Evolutionary conservation across 2,888 invertebrate species (phyloP), one percentile per base, ranked within the genome.

Genomic region (Marasmarcha lunaedactyla): DNA sequence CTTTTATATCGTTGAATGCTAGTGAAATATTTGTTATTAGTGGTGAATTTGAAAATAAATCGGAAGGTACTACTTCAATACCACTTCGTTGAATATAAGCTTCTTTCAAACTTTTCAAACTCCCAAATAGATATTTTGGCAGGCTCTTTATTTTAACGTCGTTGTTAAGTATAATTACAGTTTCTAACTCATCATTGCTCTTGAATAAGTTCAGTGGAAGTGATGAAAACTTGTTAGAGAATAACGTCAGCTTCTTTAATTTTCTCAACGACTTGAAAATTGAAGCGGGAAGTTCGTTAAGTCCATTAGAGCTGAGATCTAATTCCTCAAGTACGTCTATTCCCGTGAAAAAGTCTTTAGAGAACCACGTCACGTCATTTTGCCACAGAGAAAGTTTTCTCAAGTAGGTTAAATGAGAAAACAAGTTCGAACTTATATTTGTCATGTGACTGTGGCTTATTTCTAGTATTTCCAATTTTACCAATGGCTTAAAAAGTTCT

Each of bases 281-380:
- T 49, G 87, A 85, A 5, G 79, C 61, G 0, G 88, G 86, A 37
- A 93, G 69, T 42, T 81, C 76, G 41, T 84, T 84, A 47, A 93
- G 78, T 37, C 84, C 79, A 62, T 92, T 93, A 10, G 84, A 72
- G 50, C 89, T 88, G 40, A 94, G 63, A 69, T 92, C 91, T 44
- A 94, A 74, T 46, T 86, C 85, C 50, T 85, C 77, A 2, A 94
- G 71, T 0, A 87, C 86, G 20, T 81, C 70, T 1, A 90, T 81
- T 36, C 89, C 87, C 20, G 85, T 84, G 55, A 92, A 90, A 44
- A 87, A 81, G 42, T 86, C 81, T 44, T 86, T 77, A 11, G 87
- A 83, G 30, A 92, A 77, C 64, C 87, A 86, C 14, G 76, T 85
- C 40, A 93, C 71, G 49, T 86, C 85, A 59, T 92, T 93, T 51